Evolutionary conservation across 2,113 vertebrate species (phyloP), one percentile per base, ranked within the genome.

Genomic region (Tachysurus vachellii): DNA sequence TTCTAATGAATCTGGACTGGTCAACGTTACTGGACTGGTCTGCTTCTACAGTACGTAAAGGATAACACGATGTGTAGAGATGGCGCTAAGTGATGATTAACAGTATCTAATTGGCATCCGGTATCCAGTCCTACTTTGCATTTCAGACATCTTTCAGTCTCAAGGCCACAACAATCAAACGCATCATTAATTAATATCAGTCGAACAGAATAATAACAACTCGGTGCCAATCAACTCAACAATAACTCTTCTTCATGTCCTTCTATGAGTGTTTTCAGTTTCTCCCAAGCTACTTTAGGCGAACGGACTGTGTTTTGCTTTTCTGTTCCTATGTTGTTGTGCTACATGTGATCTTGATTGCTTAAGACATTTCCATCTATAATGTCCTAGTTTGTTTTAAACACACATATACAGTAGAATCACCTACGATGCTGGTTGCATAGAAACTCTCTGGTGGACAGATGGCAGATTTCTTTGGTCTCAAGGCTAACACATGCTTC

Each of bases 121-220:
- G 21, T 26, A 70, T 71, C 61, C 62, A 44, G 5, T 59, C 31
- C 62, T 62, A 26, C 53, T 71, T 54, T 80, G 64, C 62, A 81
- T 81, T 80, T 80, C 85, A 86, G 70, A 80, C 75, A 42, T 80
- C 83, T 73, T n/a, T 59, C 56, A n/a, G 10, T 36, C 28, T 42
- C 44, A 80, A 80, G 44, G 73, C 71, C 53, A 61, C 77, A 81
- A 16, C 23, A 47, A 82, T 86, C 28, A 85, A 61, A 70, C n/a
- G 61, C 31, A 80, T 82, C 57, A 79, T 53, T 79, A 89, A 84
- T 83, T 71, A 50, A 42, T 7, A 44, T 14, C 80, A 54, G 85
- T 42, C 84, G 54, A 76, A 59, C 75, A 61, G 88, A 66, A 86
- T 82, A 62, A 66, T 86, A 84, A 86, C 62, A 57, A 21, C 56